These are phyloP conservation scores for Mamestra brassicae DNA, from an alignment of 2,888 invertebrate species.

Conservation along the genomic window DNA sequence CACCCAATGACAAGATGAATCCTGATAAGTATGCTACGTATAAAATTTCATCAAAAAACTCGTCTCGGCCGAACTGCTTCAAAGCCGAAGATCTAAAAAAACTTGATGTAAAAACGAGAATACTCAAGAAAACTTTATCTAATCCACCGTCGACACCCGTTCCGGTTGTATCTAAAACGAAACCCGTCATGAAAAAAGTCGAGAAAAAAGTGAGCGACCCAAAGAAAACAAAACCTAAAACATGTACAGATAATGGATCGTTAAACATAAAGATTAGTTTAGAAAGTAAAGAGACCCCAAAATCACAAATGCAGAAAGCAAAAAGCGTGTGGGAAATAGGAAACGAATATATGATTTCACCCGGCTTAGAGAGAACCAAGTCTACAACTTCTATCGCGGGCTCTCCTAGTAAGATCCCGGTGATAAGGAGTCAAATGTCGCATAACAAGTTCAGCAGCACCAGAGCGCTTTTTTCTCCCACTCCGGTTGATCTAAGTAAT, in stretches of 20 bases:
- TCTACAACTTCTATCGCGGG: conserved; percentile 90
- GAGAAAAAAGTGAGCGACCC: conserved; percentile 85
- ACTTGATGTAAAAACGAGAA: conserved; percentile 90
- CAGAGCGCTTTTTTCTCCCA: conserved; percentile 90
- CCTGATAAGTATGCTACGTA: conserved; percentile 89
- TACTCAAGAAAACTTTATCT: conserved; percentile 89
- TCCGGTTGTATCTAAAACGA: conserved; percentile 87
- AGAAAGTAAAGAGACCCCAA: conserved; percentile 81
- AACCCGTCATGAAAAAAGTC: conserved; percentile 83
- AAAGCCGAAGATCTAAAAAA: conserved; percentile 88
- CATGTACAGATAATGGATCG: conserved; percentile 81
- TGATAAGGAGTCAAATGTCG: conserved; percentile 90
- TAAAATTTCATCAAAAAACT: conserved; percentile 87
- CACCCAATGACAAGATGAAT: conserved; percentile 84
- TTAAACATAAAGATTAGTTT: conserved; percentile 83
- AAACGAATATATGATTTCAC: conserved; percentile 81
- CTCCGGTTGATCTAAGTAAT: conserved; percentile 90
- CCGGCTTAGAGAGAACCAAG: conserved; percentile 87
- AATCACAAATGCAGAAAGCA: conserved; percentile 88
- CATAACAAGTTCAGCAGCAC: conserved; percentile 89
- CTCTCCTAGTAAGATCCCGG: conserved; percentile 92
- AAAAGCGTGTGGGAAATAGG: conserved; percentile 91
- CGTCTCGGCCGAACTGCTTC: conserved; percentile 82
- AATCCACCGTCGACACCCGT: conserved; percentile 89
- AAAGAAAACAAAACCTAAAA: conserved; percentile 86